Evolutionary conservation across 2,113 vertebrate species (phyloP), one percentile per base, ranked within the genome.

Genomic region (Dryoscopus gambensis): DNA sequence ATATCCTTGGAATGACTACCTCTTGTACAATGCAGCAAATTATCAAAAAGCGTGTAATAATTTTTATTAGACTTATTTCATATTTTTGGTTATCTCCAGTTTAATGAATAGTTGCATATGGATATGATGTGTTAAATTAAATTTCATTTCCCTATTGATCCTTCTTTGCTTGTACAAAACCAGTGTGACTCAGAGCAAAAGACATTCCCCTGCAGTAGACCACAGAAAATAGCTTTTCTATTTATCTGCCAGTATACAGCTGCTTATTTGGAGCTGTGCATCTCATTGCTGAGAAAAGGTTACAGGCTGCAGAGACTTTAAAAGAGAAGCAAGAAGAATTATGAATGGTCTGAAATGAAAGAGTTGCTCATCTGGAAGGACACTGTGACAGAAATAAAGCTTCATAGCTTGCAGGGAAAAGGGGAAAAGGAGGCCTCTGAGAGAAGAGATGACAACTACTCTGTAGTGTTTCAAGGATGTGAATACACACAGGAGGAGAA

Each of bases 41-140:
- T 90, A 71, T 92, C 47, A 87, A 55, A 94, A 88, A 74, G 49
- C 53, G 23, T 81, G 77, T 80, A 55, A 44, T 78, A 87, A 64
- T 79, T 90, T 86, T 95, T 86, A 87, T 94, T 83, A 96, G 81
- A 77, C 42, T 71, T 84, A 89, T 23, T 95, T 84, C 71, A 62
- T 33, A 2, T 39, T 82, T 83, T 77, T 88, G 7, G 23, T 93
- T 89, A 78, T 63, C 69, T 91, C 12, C 9, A 31, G 25, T 81
- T 91, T 87, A 46, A 92, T 89, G 83, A 92, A 87, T n/a, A 95
- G 73, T 84, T 88, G 46, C 42, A 16, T 90, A 59, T 85, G 78
- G 68, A 71, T 94, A 74, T 50, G 40, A 84, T 86, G 60, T 78
- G 22, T 90, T 81, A 95, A 95, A 94, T 88, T 93, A 87, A 79